Evolutionary conservation across 2,797 vertebrate genomes (phyloP).

Genomic region (Scleropages formosus): DNA sequence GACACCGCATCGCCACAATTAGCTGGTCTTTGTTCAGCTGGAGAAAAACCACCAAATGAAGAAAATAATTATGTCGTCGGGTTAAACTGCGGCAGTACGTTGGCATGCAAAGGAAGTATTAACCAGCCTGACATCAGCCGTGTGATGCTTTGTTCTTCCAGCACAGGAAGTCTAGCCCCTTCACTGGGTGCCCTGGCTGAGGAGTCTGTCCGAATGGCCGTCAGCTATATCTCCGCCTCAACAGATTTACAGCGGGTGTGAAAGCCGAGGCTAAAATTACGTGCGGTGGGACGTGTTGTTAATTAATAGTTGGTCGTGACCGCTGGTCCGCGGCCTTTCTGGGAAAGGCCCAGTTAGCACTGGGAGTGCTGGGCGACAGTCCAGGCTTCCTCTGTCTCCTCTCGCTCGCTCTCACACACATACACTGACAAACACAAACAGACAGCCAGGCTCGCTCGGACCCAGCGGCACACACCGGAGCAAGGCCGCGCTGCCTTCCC

Average conservation of each 20-base stretch:
- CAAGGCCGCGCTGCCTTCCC: background rate
- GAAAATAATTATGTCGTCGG: slow-evolving; percentile 20
- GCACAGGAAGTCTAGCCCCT: background rate
- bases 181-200: background rate
- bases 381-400: no score
- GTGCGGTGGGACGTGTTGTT: background rate
- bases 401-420: background rate
- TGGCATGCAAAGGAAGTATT: background rate
- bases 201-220: background rate
- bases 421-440: background rate
- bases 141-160: background rate
- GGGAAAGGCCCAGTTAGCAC: background rate
- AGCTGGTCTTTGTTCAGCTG: slow-evolving; percentile 18
- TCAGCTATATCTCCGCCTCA: background rate
- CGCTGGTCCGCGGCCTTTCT: background rate
- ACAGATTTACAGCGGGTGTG: background rate
- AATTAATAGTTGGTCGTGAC: background rate
- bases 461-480: background rate
- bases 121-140: background rate
- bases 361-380: background rate
- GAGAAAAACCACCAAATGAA: slow-evolving; percentile 17
- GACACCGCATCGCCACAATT: background rate
- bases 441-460: background rate
- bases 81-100: background rate
- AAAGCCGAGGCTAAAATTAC: background rate